Conservation (phyloP, 1,140 invertebrate genomes). For the Pinna nobilis region DNA sequence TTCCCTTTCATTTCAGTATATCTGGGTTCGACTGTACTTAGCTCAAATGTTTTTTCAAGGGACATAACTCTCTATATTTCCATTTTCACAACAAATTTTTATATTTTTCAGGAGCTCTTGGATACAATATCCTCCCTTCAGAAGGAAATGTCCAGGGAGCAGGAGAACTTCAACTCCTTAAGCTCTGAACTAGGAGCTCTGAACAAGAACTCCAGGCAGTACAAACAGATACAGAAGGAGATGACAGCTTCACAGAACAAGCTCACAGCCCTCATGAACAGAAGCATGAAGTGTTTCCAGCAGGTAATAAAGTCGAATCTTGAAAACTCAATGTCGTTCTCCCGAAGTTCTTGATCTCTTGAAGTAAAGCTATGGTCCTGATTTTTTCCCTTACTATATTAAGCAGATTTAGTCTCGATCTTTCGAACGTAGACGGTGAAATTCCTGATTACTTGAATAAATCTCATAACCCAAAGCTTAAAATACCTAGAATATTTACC, state of each 20-base stretch:
- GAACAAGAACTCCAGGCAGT: constrained; percentile 61
- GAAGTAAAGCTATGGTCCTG: too few species aligned
- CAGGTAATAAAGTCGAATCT: too few species aligned
- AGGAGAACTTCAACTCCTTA: constrained; percentile 65
- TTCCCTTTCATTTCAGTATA: background rate
- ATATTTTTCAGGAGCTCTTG: constrained; percentile 55
- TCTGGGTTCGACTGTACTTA: too few species aligned
- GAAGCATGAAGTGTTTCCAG: constrained; percentile 68
- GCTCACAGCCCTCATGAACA: constrained; percentile 64
- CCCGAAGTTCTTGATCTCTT: too few species aligned
- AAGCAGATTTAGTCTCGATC: too few species aligned
- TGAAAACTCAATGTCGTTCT: too few species aligned
- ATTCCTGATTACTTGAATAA: too few species aligned
- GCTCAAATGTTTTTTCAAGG: background rate
- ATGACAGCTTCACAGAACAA: constrained; percentile 58
- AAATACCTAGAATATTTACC: too few species aligned
- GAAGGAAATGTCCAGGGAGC: constrained; percentile 65
- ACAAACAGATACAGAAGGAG: constrained; percentile 64
- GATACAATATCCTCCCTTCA: constrained; percentile 62
- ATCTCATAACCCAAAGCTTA: too few species aligned
- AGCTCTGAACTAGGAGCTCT: constrained; percentile 48
- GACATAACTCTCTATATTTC: background rate
- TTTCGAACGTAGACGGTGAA: too few species aligned
- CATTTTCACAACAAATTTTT: too few species aligned
- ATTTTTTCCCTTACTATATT: too few species aligned